These are phyloP conservation scores for Odontothrips loti DNA, from an alignment of 2,888 invertebrate species.

Conservation along the genomic window DNA sequence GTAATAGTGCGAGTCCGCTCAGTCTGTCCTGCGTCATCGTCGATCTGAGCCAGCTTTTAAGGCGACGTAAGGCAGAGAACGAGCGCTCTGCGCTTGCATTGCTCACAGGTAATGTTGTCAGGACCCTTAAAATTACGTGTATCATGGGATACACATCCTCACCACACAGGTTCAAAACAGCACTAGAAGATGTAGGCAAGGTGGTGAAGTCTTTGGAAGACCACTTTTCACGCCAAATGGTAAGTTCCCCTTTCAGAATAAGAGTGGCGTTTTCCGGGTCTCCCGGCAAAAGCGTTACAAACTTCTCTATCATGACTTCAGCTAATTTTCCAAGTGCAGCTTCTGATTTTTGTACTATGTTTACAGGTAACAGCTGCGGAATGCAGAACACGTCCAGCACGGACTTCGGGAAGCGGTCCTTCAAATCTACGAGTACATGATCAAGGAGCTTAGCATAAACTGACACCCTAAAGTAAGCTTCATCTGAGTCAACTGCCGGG, in stretches of 20 bases:
- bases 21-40: slow-evolving; percentile 38
- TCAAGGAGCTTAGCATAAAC: too few relatives aligned
- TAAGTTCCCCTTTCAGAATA: neutral
- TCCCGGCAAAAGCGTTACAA: neutral
- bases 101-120: slow-evolving; percentile 39
- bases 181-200: slow-evolving; percentile 38
- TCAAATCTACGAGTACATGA: too few relatives aligned
- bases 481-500: too few relatives aligned
- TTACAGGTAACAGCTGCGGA: neutral
- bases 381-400: neutral
- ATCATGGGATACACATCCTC: slow-evolving; percentile 37
- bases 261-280: neutral
- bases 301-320: neutral
- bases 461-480: too few relatives aligned
- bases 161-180: slow-evolving; percentile 38
- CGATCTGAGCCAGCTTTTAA: slow-evolving; percentile 38
- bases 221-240: neutral
- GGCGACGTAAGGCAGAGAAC: slow-evolving; percentile 38
- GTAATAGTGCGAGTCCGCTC: slow-evolving; percentile 32
- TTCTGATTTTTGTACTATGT: neutral
- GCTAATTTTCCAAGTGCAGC: neutral
- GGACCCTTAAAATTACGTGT: slow-evolving; percentile 37
- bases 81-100: slow-evolving; percentile 38
- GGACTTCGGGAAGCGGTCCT: neutral
- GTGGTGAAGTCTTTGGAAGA: slow-evolving; percentile 30